Conservation (phyloP, 2,888 invertebrate species). For the Apamea crenata region DNA sequence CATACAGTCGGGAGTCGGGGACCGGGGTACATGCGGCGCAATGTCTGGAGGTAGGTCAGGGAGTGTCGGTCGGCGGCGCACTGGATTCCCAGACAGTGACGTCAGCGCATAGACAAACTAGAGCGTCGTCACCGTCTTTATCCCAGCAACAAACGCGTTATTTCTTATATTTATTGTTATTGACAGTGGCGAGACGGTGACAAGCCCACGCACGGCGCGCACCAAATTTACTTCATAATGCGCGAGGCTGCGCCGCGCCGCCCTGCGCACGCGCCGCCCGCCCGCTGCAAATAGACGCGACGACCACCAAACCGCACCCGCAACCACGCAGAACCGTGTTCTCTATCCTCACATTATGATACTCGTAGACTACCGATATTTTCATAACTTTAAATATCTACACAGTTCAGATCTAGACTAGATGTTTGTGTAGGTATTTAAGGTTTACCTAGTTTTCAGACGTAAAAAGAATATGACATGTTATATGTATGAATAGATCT, state of each 20-base stretch:
- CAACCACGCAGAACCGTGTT: conserved; percentile 20
- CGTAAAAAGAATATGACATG: not conserved
- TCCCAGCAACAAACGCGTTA: conserved; percentile 86
- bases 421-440: not conserved
- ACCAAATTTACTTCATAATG: conserved; percentile 79
- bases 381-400: not conserved
- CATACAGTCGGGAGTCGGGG: conserved; percentile 65
- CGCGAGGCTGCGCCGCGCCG: conserved; percentile 74
- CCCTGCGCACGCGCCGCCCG: conserved; percentile 74
- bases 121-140: conserved; percentile 87
- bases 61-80: conserved; percentile 79
- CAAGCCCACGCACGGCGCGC: conserved; percentile 85
- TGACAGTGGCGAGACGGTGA: conserved; percentile 89
- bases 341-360: conserved; percentile 31
- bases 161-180: conserved; percentile 89
- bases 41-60: conserved; percentile 88
- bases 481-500: not conserved
- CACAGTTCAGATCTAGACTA: not conserved
- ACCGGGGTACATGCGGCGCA: conserved; percentile 69
- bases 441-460: not conserved
- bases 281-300: conserved; percentile 80
- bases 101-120: conserved; percentile 89
- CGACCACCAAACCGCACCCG: conserved; percentile 28
- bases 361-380: conserved; percentile 1
- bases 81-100: conserved; percentile 89